These are phyloP conservation scores for Scylla paramamosain DNA, from an alignment of 1,140 invertebrate genomes.

Conservation along the genomic window DNA sequence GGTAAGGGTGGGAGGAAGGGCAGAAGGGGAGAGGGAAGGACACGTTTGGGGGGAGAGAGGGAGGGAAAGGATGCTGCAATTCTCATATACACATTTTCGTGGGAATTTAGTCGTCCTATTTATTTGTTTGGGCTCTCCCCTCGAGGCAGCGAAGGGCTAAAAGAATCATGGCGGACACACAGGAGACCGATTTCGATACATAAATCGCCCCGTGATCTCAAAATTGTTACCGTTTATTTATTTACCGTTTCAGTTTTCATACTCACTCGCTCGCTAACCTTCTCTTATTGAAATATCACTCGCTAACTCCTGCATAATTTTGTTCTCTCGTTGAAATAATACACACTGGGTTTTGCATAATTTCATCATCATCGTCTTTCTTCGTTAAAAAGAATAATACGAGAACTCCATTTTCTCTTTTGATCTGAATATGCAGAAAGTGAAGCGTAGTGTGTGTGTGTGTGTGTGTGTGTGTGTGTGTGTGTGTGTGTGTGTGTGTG, in stretches of 20 bases:
- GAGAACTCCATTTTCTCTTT: too few relatives aligned
- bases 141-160: not conserved
- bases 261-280: not conserved
- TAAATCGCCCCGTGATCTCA: conserved; percentile 35
- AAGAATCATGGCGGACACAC: conserved; percentile 11
- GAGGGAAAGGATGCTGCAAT: not conserved
- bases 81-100: conserved; percentile 16
- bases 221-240: conserved; percentile 22
- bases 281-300: conserved; percentile 4
- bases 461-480: not conserved
- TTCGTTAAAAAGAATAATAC: too few relatives aligned
- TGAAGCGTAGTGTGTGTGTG: not conserved
- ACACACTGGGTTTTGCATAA: too few relatives aligned
- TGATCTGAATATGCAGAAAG: too few relatives aligned
- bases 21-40: not conserved
- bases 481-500: not conserved
- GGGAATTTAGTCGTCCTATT: conserved; percentile 14
- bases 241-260: not conserved
- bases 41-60: not conserved
- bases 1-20: not conserved
- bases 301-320: not conserved
- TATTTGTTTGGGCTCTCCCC: conserved; percentile 1
- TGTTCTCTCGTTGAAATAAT: not conserved
- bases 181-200: conserved; percentile 24
- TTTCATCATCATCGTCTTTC: too few relatives aligned